Evolutionary conservation across 1,140 invertebrate genomes (phyloP).

Genomic region (Octopus sinensis): DNA sequence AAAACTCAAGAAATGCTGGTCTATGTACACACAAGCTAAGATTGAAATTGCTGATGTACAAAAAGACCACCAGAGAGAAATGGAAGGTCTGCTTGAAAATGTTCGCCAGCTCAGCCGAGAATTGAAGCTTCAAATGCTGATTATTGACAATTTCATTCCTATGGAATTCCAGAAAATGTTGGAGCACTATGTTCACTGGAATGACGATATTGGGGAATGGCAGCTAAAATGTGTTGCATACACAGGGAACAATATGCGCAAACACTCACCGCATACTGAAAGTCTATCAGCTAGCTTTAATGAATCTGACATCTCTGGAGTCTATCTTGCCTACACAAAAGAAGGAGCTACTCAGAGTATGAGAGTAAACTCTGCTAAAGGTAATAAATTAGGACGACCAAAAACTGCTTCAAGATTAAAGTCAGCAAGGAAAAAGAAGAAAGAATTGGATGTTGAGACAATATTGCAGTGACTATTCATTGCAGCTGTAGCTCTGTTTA

Average conservation of each 20-base stretch:
- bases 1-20: slow-evolving; percentile 81
- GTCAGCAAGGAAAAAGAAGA: slow-evolving; percentile 51
- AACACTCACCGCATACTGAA: slow-evolving; percentile 58
- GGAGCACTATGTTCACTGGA: slow-evolving; percentile 90
- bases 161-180: slow-evolving; percentile 87
- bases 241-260: slow-evolving; percentile 97
- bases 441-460: slow-evolving; percentile 21
- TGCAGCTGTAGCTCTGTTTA: slow-evolving; percentile 10
- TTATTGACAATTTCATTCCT: slow-evolving; percentile 85
- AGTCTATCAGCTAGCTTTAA: slow-evolving; percentile 50
- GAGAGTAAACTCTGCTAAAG: slow-evolving; percentile 39
- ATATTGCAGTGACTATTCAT: slow-evolving; percentile 26
- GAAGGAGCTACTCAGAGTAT: slow-evolving; percentile 51
- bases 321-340: slow-evolving; percentile 59
- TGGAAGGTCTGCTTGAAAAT: slow-evolving; percentile 91
- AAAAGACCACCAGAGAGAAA: slow-evolving; percentile 92
- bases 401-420: slow-evolving; percentile 53
- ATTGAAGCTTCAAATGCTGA: slow-evolving; percentile 81
- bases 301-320: slow-evolving; percentile 56
- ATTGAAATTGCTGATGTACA: slow-evolving; percentile 56
- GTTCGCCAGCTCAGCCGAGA: slow-evolving; percentile 84
- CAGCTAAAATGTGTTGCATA: slow-evolving; percentile 97
- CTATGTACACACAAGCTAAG: slow-evolving; percentile 57
- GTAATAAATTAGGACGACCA: slow-evolving; percentile 48
- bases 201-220: slow-evolving; percentile 98